phyloP scores from a whole-genome alignment of 1,140 invertebrate genomes.

The Calosoma granatense region DNA sequence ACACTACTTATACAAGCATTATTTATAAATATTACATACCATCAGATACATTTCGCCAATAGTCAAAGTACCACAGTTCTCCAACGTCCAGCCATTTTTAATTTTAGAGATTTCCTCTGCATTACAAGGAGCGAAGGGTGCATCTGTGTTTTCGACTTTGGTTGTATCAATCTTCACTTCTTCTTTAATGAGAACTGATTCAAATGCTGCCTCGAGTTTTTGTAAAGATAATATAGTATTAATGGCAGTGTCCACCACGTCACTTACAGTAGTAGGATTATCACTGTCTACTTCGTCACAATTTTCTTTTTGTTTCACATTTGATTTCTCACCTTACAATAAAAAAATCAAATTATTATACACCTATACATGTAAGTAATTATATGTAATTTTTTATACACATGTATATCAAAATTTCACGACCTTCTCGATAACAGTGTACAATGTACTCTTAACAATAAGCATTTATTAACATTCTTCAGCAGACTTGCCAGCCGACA shows the following conservation, averaged over 20 bases:
- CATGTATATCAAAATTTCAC: no score
- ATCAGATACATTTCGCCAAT: constrained; percentile 86
- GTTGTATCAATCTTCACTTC: constrained; percentile 7
- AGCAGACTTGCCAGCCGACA: no score
- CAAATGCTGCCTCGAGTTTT: constrained; percentile 8
- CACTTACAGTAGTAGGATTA: constrained; percentile 18
- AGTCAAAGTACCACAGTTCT: constrained; percentile 64
- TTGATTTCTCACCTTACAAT: not conserved
- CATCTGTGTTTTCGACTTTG: constrained; percentile 13
- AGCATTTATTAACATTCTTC: no score
- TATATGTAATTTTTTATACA: no score
- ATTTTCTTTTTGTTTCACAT: constrained; percentile 20
- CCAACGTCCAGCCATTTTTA: constrained; percentile 65
- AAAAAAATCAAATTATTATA: no score
- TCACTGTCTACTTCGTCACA: constrained; percentile 13
- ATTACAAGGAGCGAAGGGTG: not conserved
- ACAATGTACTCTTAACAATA: no score
- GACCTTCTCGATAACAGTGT: no score
- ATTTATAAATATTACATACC: constrained; percentile 44
- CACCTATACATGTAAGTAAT: no score
- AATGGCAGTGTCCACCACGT: constrained; percentile 25
- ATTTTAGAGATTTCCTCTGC: constrained; percentile 43
- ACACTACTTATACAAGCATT: no score
- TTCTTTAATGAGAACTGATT: constrained; percentile 9
- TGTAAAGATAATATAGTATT: constrained; percentile 26